Evolutionary conservation across 2,113 vertebrate genomes (phyloP).

Genomic region (Piprites chloris): DNA sequence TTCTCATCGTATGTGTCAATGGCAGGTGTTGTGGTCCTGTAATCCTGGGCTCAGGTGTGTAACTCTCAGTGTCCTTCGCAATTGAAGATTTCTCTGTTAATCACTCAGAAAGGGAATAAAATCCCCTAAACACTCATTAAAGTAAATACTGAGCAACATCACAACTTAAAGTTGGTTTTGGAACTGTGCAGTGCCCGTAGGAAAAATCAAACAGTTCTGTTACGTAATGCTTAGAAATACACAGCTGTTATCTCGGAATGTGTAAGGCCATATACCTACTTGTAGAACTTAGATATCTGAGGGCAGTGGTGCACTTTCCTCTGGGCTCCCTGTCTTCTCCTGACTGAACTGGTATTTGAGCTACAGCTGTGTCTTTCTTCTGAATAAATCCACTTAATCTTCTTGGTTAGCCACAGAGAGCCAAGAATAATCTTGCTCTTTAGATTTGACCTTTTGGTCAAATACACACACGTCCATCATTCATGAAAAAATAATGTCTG

Average conservation of each 20-base stretch:
- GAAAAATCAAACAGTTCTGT: not conserved
- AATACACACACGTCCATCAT: not conserved
- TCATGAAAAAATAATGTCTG: not conserved
- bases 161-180: not conserved
- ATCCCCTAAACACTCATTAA: not conserved
- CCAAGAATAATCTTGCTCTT: not conserved
- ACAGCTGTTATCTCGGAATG: not conserved
- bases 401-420: not conserved
- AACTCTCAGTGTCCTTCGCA: not conserved
- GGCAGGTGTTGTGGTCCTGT: not conserved
- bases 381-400: slow-evolving; percentile 1
- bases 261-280: fast-evolving
- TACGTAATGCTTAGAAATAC: not conserved
- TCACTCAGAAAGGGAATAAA: not conserved
- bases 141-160: not conserved
- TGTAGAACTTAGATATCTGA: not conserved
- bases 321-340: not conserved
- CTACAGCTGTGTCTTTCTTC: not conserved
- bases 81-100: not conserved
- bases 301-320: not conserved
- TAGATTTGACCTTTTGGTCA: not conserved
- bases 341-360: not conserved
- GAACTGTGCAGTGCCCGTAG: not conserved
- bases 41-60: not conserved
- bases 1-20: not conserved